phyloP scores from a whole-genome alignment of 1,140 invertebrate species.

The Teleopsis dalmanni region DNA sequence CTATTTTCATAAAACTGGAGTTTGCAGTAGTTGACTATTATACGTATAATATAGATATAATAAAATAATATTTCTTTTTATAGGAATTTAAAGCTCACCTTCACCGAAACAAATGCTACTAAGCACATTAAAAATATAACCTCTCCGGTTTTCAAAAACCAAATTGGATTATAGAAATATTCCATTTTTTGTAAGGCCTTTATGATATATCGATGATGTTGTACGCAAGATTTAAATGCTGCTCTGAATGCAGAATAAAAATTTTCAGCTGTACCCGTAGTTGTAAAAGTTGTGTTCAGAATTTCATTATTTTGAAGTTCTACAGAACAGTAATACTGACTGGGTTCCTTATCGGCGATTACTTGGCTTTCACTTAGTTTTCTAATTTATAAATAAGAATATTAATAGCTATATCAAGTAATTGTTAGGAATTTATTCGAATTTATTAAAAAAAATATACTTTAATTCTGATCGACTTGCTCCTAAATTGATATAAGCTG shows the following conservation, averaged over 20 bases:
- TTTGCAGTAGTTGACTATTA: slow-evolving; percentile 22
- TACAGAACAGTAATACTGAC: slow-evolving; percentile 24
- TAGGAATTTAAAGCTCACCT: slow-evolving; percentile 18
- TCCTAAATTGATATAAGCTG: slow-evolving; percentile 23
- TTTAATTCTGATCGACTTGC: slow-evolving; percentile 10
- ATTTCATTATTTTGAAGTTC: background rate
- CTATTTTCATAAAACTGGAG: slow-evolving; percentile 27
- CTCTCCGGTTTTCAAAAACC: slow-evolving; percentile 33
- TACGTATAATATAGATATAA: background rate
- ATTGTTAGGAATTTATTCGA: background rate
- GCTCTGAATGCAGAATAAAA: slow-evolving; percentile 18
- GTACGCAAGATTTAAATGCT: slow-evolving; percentile 20
- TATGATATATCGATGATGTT: slow-evolving; percentile 27
- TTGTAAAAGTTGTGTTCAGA: background rate
- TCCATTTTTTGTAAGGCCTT: slow-evolving; percentile 23
- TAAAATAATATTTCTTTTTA: too few relatives aligned
- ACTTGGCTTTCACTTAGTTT: slow-evolving; percentile 3
- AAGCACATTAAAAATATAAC: slow-evolving; percentile 36
- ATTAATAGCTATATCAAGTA: background rate
- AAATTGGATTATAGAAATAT: slow-evolving; percentile 31
- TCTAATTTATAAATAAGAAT: background rate
- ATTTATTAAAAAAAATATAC: background rate
- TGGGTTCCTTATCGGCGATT: slow-evolving; percentile 18
- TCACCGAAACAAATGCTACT: slow-evolving; percentile 31
- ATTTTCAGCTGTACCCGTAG: background rate